Base-by-base conservation (phyloP, 1,140 invertebrate species). In the Drosophila rhopaloa region DNA sequence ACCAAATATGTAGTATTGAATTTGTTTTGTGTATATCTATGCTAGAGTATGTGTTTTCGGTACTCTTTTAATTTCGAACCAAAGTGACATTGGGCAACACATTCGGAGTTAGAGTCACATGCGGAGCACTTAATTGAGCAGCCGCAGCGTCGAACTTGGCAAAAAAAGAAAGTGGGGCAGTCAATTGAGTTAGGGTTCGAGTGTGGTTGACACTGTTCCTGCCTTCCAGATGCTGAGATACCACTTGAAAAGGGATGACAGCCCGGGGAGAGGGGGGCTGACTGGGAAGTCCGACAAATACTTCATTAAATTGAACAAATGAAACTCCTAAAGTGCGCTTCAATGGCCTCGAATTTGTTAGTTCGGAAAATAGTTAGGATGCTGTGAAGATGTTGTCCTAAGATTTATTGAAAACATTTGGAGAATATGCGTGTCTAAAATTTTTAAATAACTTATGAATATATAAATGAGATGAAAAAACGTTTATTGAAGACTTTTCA, bases 241-340 rank as follows among this genome's bases (percentile, higher is more conserved):
- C 51, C 41, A 47, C 68, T 73, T 53, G 62, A 76, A 76, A 76
- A 67, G 74, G 72, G 60, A 76, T 76, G 73, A 46, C 46, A 66
- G 73, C 32, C 40, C 27, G 41, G 65, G 65, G 10, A 14, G 9
- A 13, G 37, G 13, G 38, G 11, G 24, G 43, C 9, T 10, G 27
- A 29, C 11, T 38, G 19, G 19, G 68, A 72, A 71, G 16, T 66
- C 68, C n/a, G 44, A 72, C 51, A 72, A 72, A 71, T 71, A 72
- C 68, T 72, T 72, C 68, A 71, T 72, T 72, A 71, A 71, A 72
- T 70, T 71, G 66, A 48, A 72, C 66, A 72, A 72, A 72, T 71
- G 68, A 58, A 72, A 50, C 53, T 50, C 68, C 54, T 71, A 32
- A 71, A 71, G 44, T 58, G 53, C 29, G 43, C 37, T 50, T 24